Percentiles rank a stretch among this genome's conserved stretches.
Conservation (phyloP, 2,113 vertebrate species). For the Amblyopsis rosae region DNA sequence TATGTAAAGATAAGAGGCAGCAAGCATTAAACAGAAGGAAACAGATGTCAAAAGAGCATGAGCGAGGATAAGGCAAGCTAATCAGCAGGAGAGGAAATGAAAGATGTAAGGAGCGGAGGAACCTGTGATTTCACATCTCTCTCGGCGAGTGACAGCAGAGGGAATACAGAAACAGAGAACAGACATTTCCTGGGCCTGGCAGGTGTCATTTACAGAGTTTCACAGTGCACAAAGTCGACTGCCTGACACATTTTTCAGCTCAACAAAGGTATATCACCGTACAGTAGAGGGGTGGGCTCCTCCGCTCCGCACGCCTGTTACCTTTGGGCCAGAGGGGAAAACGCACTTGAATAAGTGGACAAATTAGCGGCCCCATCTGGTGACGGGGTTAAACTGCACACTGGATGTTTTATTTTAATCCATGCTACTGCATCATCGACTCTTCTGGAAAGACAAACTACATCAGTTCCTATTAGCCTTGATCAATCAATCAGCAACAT, state of each 20-base stretch:
- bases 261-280: conserved; percentile 26
- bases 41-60: conserved; percentile 7
- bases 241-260: conserved; percentile 38
- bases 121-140: conserved; percentile 40
- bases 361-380: no score
- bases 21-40: conserved; percentile 6
- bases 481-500: no score
- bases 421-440: no score
- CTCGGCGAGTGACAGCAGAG: conserved; percentile 30
- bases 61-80: conserved; percentile 10
- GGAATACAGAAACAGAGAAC: conserved; percentile 48
- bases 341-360: no score
- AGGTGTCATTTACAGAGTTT: conserved; percentile 60
- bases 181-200: conserved; percentile 52
- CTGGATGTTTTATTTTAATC: no score
- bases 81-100: conserved; percentile 21
- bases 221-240: conserved; percentile 32
- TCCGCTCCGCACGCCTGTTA: background rate
- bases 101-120: conserved; percentile 19
- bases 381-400: no score
- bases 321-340: no score
- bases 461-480: no score
- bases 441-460: no score
- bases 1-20: background rate
- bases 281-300: background rate